phyloP scores from a whole-genome alignment of 2,888 invertebrate species.

The Axea sp. region DNA sequence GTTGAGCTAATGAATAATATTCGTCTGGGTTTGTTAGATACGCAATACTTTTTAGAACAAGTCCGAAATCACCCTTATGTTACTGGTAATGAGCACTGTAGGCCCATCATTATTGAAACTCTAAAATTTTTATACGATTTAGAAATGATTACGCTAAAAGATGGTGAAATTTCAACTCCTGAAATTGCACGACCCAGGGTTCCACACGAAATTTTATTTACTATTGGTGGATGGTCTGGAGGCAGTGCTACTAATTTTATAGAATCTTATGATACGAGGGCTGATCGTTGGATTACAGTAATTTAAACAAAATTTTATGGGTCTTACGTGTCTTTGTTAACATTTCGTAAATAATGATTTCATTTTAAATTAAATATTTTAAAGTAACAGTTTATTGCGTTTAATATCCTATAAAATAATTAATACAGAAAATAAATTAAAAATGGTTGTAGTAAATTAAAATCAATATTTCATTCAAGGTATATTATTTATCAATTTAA shows the following conservation, averaged over 20 bases:
- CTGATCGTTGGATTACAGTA: constrained; percentile 92
- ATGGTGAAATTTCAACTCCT: constrained; percentile 91
- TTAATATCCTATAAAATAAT: too few species aligned
- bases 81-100: constrained; percentile 88
- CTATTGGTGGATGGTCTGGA: constrained; percentile 88
- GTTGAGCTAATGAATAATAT: constrained; percentile 90
- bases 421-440: too few species aligned
- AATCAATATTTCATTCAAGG: too few species aligned
- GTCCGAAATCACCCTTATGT: constrained; percentile 94
- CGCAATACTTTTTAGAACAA: constrained; percentile 93
- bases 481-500: neutral
- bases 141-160: constrained; percentile 90
- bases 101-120: constrained; percentile 94
- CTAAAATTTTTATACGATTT: constrained; percentile 94
- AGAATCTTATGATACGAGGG: constrained; percentile 93
- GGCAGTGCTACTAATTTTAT: constrained; percentile 83
- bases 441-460: too few species aligned
- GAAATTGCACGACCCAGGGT: constrained; percentile 90
- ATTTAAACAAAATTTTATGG: neutral
- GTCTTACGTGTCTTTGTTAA: too few species aligned
- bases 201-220: constrained; percentile 93
- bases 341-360: too few species aligned
- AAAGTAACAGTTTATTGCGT: too few species aligned
- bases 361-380: too few species aligned
- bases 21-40: constrained; percentile 90